A percentile compares a stretch with the other conserved stretches of the same genome.
These are phyloP conservation scores for Potamilus streckersoni DNA, from an alignment of 1,140 invertebrate genomes.

Conservation along the genomic window DNA sequence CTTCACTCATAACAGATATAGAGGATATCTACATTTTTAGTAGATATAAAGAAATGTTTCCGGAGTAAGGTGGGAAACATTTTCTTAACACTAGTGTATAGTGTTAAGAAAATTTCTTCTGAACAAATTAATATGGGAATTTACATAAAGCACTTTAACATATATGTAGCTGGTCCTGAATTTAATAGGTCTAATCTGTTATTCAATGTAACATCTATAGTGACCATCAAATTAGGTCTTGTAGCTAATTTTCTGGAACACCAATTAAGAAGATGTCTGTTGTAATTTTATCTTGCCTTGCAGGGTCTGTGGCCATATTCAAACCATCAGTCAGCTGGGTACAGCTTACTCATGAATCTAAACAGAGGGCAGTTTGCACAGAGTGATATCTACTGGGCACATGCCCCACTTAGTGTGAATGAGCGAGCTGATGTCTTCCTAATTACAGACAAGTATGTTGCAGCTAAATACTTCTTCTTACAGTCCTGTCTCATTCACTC, in stretches of 20 bases:
- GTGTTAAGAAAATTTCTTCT: too few relatives aligned
- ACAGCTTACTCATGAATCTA: conserved; percentile 70
- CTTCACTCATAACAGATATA: too few relatives aligned
- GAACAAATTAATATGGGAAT: too few relatives aligned
- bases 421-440: conserved; percentile 59
- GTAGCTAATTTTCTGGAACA: background rate
- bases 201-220: background rate
- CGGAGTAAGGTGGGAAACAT: too few relatives aligned
- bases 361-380: conserved; percentile 51
- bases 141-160: background rate
- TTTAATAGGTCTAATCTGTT: too few relatives aligned
- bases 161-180: too few relatives aligned
- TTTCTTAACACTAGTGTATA: too few relatives aligned
- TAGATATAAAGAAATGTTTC: too few relatives aligned
- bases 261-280: background rate
- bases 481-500: background rate
- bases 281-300: conserved; percentile 10
- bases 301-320: conserved; percentile 78
- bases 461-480: background rate
- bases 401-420: conserved; percentile 60
- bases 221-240: background rate
- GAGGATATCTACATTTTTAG: too few relatives aligned
- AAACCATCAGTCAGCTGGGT: conserved; percentile 75
- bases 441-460: conserved; percentile 59
- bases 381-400: conserved; percentile 61